Evolutionary conservation across 2,888 invertebrate genomes (phyloP).

Genomic region (Calameuta pallipes): DNA sequence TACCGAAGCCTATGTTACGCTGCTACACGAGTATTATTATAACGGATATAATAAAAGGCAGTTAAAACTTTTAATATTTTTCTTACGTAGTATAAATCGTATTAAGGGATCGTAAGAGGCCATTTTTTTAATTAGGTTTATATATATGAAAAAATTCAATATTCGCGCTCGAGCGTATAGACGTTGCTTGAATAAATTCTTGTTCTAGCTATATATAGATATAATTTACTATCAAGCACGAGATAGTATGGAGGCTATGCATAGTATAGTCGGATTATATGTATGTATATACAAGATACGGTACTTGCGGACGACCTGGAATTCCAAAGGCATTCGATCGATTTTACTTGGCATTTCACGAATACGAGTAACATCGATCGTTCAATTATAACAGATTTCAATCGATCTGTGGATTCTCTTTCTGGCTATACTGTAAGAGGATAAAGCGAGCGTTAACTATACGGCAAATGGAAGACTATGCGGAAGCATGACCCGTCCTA

Average conservation of each 20-base stretch:
- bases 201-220: neutral
- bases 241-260: neutral
- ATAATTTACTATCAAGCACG: neutral
- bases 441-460: neutral
- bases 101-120: neutral
- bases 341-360: neutral
- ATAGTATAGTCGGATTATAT: no score
- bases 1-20: neutral
- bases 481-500: conserved; percentile 46
- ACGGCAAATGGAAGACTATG: conserved; percentile 40
- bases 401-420: neutral
- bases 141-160: neutral
- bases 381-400: neutral
- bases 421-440: neutral
- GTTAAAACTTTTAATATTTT: neutral
- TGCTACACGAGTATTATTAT: neutral
- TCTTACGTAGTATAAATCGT: no score
- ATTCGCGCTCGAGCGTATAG: neutral
- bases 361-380: neutral
- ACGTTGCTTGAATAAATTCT: neutral
- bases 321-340: neutral
- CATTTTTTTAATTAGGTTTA: neutral
- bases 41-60: neutral
- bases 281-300: neutral
- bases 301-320: neutral